These are phyloP conservation scores for Cryptus viduatorius DNA, from an alignment of 2,888 invertebrate genomes.

Conservation along the genomic window DNA sequence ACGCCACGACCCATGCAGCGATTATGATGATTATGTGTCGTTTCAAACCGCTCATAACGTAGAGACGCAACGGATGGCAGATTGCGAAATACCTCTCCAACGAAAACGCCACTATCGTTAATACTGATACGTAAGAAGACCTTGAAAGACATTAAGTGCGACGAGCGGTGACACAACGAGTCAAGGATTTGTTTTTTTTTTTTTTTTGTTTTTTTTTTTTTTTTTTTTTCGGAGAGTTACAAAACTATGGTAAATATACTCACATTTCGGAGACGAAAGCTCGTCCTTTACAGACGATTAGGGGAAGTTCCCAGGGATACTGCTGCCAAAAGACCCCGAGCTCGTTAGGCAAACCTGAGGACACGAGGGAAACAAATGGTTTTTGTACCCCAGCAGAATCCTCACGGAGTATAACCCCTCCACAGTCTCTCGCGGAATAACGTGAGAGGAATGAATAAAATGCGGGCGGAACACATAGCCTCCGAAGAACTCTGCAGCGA, in stretches of 20 bases:
- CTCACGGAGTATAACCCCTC: background rate
- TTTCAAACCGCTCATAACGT: conserved; percentile 93
- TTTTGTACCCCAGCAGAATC: background rate
- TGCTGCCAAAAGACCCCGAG: conserved; percentile 94
- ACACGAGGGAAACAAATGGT: conserved; percentile 16
- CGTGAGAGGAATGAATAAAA: background rate
- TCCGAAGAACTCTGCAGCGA: background rate
- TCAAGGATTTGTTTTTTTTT: background rate
- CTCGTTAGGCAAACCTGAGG: conserved; percentile 93
- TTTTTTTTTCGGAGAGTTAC: background rate
- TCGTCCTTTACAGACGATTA: conserved; percentile 92
- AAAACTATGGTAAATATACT: conserved; percentile 84
- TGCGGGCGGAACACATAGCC: background rate
- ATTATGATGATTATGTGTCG: conserved; percentile 92
- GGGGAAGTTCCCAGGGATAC: conserved; percentile 93
- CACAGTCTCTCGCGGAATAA: background rate
- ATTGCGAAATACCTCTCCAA: conserved; percentile 96
- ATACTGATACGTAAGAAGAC: conserved; percentile 94
- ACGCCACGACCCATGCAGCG: conserved; percentile 91
- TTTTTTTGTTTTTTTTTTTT: conserved; percentile 9
- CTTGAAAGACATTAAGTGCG: conserved; percentile 85
- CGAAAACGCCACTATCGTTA: conserved; percentile 96
- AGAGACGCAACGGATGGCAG: conserved; percentile 93
- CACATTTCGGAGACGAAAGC: conserved; percentile 94
- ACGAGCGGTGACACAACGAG: conserved; percentile 4